A percentile compares a stretch with the other conserved stretches of the same genome.
These are phyloP conservation scores for Plagiodera versicolora DNA, from an alignment of 2,888 invertebrate species.

Conservation along the genomic window DNA sequence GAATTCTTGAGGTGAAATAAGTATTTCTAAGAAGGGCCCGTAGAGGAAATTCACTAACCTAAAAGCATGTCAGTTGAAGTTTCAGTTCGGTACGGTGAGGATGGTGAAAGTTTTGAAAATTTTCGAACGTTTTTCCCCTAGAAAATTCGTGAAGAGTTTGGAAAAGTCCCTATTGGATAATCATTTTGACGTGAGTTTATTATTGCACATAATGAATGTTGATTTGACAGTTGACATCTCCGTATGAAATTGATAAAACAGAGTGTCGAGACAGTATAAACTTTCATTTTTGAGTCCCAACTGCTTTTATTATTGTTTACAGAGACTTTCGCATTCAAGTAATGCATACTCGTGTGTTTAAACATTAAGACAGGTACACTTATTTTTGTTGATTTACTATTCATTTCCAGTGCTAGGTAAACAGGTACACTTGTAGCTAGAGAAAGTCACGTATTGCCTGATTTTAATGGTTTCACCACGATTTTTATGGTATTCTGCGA, in stretches of 20 bases:
- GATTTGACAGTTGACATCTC: neutral
- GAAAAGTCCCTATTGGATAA: neutral
- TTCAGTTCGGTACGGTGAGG: neutral
- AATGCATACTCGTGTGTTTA: neutral
- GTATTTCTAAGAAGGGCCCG: conserved; percentile 15
- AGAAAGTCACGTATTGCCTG: neutral
- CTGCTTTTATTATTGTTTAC: neutral
- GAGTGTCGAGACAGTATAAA: neutral
- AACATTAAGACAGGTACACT: neutral
- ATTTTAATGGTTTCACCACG: neutral
- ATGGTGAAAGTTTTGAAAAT: conserved; percentile 11
- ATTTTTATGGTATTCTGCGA: too few relatives aligned
- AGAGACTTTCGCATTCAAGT: neutral
- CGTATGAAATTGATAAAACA: neutral
- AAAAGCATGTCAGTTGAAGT: conserved; percentile 14
- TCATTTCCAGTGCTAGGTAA: neutral
- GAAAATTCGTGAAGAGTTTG: conserved; percentile 14
- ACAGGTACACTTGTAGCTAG: neutral
- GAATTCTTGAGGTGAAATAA: conserved; percentile 27
- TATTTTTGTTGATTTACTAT: neutral
- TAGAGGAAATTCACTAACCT: neutral
- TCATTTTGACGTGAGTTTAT: conserved; percentile 14
- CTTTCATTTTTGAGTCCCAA: neutral
- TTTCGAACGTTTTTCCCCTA: conserved; percentile 11
- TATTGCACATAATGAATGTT: neutral